Conservation (phyloP, 1,140 invertebrate genomes). For the Ceratina japonica region DNA sequence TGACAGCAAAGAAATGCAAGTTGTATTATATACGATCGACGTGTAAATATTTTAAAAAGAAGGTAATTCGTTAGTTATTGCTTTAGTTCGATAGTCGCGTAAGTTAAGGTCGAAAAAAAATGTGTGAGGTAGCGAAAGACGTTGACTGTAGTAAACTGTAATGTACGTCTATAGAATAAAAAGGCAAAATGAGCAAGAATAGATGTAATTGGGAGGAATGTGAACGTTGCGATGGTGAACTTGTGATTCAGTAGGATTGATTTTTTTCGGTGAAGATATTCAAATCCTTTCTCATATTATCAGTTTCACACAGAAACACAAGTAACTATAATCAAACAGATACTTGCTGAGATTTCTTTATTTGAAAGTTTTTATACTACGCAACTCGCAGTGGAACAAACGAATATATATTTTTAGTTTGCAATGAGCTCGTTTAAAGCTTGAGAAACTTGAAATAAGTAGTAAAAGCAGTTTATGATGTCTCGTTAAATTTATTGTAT, state of each 20-base stretch:
- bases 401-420: conserved; percentile 4
- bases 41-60: conserved; percentile 55
- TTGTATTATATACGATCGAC: conserved; percentile 58
- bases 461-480: not conserved
- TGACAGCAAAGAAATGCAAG: conserved; percentile 31
- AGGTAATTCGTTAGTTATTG: conserved; percentile 54
- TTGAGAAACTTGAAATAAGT: not conserved
- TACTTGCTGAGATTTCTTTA: conserved; percentile 3
- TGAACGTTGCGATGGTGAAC: conserved; percentile 6
- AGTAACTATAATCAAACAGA: conserved; percentile 4
- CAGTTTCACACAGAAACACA: conserved; percentile 14
- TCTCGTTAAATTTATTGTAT: conserved; percentile 28
- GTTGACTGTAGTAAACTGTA: conserved; percentile 48
- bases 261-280: conserved; percentile 15
- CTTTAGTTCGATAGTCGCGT: conserved; percentile 48
- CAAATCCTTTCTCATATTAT: conserved; percentile 4
- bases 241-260: not conserved
- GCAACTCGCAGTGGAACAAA: too few species aligned
- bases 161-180: conserved; percentile 60
- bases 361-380: not conserved
- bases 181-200: conserved; percentile 36
- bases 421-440: not conserved
- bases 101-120: conserved; percentile 45
- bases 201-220: conserved; percentile 21
- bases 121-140: conserved; percentile 47